A percentile compares a stretch with the other conserved stretches of the same genome.
Evolutionary conservation across 1,140 invertebrate species (phyloP).

Genomic region (Ceratosolen solmsi): DNA sequence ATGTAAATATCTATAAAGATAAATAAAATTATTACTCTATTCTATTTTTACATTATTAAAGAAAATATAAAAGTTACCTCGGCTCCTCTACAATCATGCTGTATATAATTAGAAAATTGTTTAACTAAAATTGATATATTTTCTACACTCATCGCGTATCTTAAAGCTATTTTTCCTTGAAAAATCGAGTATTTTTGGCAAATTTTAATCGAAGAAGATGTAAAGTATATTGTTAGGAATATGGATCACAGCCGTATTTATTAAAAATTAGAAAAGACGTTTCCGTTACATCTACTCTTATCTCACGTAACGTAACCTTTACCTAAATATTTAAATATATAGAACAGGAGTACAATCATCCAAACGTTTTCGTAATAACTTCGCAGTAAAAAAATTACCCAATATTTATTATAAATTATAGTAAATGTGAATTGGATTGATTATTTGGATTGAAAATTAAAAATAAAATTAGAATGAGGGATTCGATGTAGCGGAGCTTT

Average conservation of each 20-base stretch:
- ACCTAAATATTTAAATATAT: no score
- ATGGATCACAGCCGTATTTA: no score
- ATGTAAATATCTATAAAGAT: slow-evolving; percentile 70
- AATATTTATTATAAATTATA: no score
- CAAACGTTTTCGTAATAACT: slow-evolving; percentile 30
- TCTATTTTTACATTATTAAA: slow-evolving; percentile 48
- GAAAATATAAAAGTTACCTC: slow-evolving; percentile 63
- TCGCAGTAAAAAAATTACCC: slow-evolving; percentile 5
- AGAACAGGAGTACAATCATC: slow-evolving; percentile 35
- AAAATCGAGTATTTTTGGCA: slow-evolving; percentile 12
- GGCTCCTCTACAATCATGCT: slow-evolving; percentile 68
- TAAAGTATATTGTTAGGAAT: slow-evolving; percentile 33
- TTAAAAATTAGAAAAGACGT: not conserved
- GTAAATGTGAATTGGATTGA: no score
- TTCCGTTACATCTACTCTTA: not conserved
- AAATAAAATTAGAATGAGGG: no score
- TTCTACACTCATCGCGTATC: slow-evolving; percentile 23
- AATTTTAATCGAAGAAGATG: slow-evolving; percentile 19
- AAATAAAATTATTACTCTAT: slow-evolving; percentile 38
- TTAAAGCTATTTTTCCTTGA: not conserved
- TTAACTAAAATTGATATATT: slow-evolving; percentile 52
- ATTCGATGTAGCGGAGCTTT: no score
- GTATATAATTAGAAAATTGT: slow-evolving; percentile 65
- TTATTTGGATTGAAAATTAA: no score
- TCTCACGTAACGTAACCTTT: slow-evolving; percentile 44